Percentiles rank a stretch among this genome's conserved stretches.
These are phyloP conservation scores for Heterodera schachtii DNA, from an alignment of 1,140 invertebrate genomes.

Conservation along the genomic window DNA sequence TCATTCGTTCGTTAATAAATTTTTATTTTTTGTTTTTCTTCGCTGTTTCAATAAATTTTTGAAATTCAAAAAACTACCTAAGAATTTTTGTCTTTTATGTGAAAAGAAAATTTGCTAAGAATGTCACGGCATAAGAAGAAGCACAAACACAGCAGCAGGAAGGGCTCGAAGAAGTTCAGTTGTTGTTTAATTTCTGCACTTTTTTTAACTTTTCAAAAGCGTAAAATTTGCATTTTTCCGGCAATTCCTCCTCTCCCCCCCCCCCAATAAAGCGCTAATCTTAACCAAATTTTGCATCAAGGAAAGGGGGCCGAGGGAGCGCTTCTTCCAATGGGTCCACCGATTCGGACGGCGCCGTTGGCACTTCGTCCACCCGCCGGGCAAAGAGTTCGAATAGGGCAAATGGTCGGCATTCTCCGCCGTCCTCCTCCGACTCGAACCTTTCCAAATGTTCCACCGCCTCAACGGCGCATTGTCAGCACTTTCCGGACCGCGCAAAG, in stretches of 20 bases:
- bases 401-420: background rate
- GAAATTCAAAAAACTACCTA: no score
- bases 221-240: no score
- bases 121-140: slow-evolving; percentile 15
- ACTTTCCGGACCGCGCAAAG: background rate
- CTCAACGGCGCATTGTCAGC: background rate
- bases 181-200: background rate
- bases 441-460: background rate
- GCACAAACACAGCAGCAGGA: slow-evolving; percentile 4
- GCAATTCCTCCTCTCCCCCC: no score
- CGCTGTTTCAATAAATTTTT: background rate
- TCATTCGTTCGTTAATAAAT: background rate
- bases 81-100: background rate
- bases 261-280: no score
- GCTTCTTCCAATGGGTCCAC: background rate
- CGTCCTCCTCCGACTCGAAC: background rate
- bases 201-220: no score
- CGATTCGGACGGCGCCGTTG: background rate
- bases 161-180: slow-evolving; percentile 21
- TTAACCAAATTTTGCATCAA: background rate
- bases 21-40: background rate
- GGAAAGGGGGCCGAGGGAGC: background rate
- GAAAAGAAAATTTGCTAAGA: background rate
- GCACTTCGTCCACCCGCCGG: no score
- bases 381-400: background rate